Conservation (phyloP, 2,888 invertebrate genomes). For the Heliconius erato region DNA sequence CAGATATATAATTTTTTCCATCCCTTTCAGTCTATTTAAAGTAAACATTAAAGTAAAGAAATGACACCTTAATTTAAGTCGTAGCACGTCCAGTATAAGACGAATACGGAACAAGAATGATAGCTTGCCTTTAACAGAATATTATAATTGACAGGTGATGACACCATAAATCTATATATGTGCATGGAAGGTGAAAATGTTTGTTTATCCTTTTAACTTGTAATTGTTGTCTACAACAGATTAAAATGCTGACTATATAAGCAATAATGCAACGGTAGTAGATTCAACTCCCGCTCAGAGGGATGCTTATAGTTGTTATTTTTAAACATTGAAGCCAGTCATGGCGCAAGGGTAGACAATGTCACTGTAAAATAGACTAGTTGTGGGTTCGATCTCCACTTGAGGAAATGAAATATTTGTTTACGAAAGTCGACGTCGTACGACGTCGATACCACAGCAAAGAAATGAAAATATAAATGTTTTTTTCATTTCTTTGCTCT, state of each 20-base stretch:
- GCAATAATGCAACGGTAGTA: background rate
- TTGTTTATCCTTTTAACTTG: background rate
- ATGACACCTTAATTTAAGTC: background rate
- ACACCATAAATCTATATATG: constrained; percentile 8
- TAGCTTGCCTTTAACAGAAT: constrained; percentile 19
- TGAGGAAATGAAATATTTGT: too few relatives aligned
- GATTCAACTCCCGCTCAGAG: too few relatives aligned
- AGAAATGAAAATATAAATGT: too few relatives aligned
- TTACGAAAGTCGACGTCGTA: too few relatives aligned
- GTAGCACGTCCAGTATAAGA: background rate
- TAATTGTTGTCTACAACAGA: background rate
- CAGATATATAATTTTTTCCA: too few relatives aligned
- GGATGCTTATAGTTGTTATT: too few relatives aligned
- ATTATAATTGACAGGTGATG: constrained; percentile 9
- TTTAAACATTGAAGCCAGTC: too few relatives aligned
- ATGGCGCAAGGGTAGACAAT: too few relatives aligned
- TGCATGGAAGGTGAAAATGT: background rate
- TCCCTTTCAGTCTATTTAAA: background rate
- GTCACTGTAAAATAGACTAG: too few relatives aligned
- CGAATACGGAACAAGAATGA: constrained; percentile 27
- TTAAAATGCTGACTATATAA: background rate
- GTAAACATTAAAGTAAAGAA: background rate
- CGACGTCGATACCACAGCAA: too few relatives aligned
- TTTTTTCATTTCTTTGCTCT: too few relatives aligned
- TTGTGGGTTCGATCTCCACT: too few relatives aligned